A percentile compares a stretch with the other conserved stretches of the same genome.
Evolutionary conservation across 2,797 vertebrate genomes (phyloP).

Genomic region (Sitta carolinensis): DNA sequence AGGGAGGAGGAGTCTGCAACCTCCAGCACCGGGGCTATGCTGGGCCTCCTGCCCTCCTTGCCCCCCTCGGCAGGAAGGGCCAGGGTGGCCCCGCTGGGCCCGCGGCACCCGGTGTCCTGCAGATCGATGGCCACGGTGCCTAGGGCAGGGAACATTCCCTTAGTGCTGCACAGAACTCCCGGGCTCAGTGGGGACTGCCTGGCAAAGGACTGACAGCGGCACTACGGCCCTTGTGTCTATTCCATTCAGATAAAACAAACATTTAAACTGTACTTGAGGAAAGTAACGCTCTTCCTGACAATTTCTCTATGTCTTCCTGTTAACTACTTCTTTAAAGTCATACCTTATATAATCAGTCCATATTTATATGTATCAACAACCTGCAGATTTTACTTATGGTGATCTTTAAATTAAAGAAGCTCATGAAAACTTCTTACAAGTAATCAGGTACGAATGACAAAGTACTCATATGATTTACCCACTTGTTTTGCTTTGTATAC

Average conservation of each 20-base stretch:
- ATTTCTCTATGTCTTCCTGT: not conserved
- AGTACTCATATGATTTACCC: not conserved
- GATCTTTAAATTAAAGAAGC: not conserved
- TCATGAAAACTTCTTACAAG: not conserved
- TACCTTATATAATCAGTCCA: not conserved
- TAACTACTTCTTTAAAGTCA: not conserved
- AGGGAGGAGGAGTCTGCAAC: slow-evolving; percentile 85
- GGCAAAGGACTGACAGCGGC: not conserved
- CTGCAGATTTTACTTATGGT: not conserved
- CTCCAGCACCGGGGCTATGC: slow-evolving; percentile 88
- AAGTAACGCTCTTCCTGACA: not conserved
- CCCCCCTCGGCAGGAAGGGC: slow-evolving; percentile 78
- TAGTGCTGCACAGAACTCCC: not conserved
- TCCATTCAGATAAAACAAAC: not conserved
- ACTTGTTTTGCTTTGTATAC: not conserved
- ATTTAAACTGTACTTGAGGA: not conserved
- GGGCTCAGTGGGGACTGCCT: not conserved
- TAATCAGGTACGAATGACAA: not conserved
- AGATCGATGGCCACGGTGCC: slow-evolving; percentile 83
- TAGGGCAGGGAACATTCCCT: not conserved
- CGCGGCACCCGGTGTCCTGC: slow-evolving; percentile 77
- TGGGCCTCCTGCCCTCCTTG: slow-evolving; percentile 80
- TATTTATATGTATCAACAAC: not conserved
- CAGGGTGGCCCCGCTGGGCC: slow-evolving; percentile 68
- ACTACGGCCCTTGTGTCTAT: not conserved